A percentile compares a stretch with the other conserved stretches of the same genome.
Evolutionary conservation across 1,140 invertebrate genomes (phyloP).

Genomic region (Drosophila yakuba): DNA sequence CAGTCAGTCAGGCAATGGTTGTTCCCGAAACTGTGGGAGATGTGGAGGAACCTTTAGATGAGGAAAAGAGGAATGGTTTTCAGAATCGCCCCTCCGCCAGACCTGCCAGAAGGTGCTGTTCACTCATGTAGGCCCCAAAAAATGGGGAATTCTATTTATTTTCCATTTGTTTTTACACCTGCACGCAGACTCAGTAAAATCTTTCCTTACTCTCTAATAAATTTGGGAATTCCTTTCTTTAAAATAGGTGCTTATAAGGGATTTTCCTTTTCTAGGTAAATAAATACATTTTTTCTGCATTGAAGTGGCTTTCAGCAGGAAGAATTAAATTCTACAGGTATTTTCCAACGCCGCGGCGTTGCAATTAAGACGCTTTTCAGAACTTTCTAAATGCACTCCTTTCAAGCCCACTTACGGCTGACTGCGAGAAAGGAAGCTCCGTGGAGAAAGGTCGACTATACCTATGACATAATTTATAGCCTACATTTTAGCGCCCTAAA

Average conservation of each 20-base stretch:
- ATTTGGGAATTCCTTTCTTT: not conserved
- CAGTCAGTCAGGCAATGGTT: conserved; percentile 1
- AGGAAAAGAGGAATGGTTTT: not conserved
- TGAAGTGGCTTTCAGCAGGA: not conserved
- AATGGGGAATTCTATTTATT: not conserved
- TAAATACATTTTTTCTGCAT: not conserved
- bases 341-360: not conserved
- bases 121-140: conserved; percentile 11
- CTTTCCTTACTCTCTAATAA: not conserved
- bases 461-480: conserved; percentile 65
- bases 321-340: conserved; percentile 3
- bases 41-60: not conserved
- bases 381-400: conserved; percentile 40
- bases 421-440: conserved; percentile 10
- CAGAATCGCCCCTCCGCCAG: conserved; percentile 3
- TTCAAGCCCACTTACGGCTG: conserved; percentile 31
- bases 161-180: conserved; percentile 8
- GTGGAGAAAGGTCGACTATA: conserved; percentile 31
- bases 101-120: conserved; percentile 11
- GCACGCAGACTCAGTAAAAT: conserved; percentile 2
- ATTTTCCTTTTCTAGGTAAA: too few species aligned
- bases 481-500: conserved; percentile 55
- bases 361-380: conserved; percentile 42
- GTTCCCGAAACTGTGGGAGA: conserved; percentile 23
- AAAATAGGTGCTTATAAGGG: too few species aligned